Conservation (phyloP, 30 jellyfish, hydroid and myxozoan species). For the Hydractinia symbiolongicarpus region DNA sequence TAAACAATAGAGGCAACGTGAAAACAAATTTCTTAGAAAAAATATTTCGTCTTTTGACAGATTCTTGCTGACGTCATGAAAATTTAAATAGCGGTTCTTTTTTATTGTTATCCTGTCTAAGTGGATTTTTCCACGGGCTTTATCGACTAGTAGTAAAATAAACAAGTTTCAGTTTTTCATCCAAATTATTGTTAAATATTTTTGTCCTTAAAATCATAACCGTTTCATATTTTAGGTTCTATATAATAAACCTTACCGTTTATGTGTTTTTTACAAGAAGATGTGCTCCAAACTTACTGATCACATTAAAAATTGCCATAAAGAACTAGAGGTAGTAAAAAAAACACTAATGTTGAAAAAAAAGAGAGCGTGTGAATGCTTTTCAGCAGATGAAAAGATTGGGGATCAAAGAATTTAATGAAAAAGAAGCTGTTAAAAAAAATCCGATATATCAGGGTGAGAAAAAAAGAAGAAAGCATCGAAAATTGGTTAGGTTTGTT, state of each 20-base stretch:
- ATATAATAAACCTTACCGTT: background rate
- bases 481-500: background rate
- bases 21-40: no score
- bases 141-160: no score
- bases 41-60: no score
- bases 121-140: no score
- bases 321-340: background rate
- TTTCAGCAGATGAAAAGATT: background rate
- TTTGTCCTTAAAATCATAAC: no score
- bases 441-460: conserved; percentile 9
- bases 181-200: no score
- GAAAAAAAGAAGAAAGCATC: conserved; percentile 1
- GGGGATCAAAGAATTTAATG: background rate
- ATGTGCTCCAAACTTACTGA: background rate
- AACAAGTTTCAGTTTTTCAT: no score
- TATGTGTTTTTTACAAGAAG: background rate
- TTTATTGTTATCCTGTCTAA: no score
- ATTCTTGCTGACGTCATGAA: no score
- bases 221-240: background rate
- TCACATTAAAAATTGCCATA: background rate
- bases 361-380: background rate
- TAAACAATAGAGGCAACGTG: no score
- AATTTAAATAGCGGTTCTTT: no score
- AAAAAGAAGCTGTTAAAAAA: conserved; percentile 11
- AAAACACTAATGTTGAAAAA: background rate